phyloP scores from a whole-genome alignment of 2,797 vertebrate species.

The Pangasius djambal region DNA sequence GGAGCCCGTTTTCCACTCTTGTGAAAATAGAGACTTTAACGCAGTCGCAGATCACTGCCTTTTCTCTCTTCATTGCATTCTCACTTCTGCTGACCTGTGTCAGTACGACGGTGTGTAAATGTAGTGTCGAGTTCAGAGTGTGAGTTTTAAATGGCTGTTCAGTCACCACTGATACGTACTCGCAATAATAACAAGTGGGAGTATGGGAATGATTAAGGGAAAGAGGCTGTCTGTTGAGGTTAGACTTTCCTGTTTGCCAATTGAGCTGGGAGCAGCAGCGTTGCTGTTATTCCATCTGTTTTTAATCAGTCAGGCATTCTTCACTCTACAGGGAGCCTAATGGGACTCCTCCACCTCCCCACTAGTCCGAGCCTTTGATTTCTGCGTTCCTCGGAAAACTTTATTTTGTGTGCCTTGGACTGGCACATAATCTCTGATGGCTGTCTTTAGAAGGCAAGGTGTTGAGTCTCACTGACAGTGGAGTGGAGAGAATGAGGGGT shows the following conservation, averaged over 20 bases:
- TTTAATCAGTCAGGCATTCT: conserved; percentile 86
- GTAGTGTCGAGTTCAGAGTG: conserved; percentile 52
- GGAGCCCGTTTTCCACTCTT: background rate
- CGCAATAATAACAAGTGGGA: conserved; percentile 84
- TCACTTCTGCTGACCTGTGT: conserved; percentile 18
- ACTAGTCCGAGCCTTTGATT: conserved; percentile 75
- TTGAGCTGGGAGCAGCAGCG: conserved; percentile 81
- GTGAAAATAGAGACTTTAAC: background rate
- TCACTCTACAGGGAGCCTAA: conserved; percentile 78
- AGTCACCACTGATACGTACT: conserved; percentile 67
- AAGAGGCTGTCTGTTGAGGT: conserved; percentile 81
- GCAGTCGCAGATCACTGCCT: background rate
- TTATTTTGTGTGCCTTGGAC: conserved; percentile 51
- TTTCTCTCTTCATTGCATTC: background rate
- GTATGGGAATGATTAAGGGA: conserved; percentile 88
- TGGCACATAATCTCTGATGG: background rate
- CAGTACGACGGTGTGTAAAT: background rate
- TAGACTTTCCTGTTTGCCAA: conserved; percentile 90
- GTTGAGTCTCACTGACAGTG: conserved; percentile 3
- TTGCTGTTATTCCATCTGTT: conserved; percentile 87
- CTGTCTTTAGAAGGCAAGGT: conserved; percentile 17
- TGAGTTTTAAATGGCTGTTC: conserved; percentile 73
- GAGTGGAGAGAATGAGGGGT: background rate
- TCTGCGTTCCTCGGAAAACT: conserved; percentile 65
- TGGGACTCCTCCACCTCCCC: conserved; percentile 78